Base-by-base conservation (phyloP, 2,888 invertebrate genomes). In the Drosophila macrospina region DNA sequence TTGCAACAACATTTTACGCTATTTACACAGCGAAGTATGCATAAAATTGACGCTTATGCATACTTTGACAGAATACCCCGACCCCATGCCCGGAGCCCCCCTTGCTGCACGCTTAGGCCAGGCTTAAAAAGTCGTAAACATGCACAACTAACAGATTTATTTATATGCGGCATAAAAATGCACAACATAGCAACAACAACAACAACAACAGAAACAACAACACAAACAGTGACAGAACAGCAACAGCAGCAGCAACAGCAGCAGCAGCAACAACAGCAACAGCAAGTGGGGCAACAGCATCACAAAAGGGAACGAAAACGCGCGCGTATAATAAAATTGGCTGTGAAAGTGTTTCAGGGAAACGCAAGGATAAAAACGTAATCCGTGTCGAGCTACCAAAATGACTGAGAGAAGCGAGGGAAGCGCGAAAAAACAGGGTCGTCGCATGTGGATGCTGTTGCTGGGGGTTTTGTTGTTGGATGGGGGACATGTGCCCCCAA, bases 141-240 rank as follows among this genome's bases (percentile, higher is more conserved):
- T 86, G 87, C 85, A 86, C 82, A 86, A 86, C 85, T 86, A 86
- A 86, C 85, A 86, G 87, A 86, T 86, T 86, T 86, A 86, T 85
- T 85, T 85, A 85, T 85, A 86, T 81, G 85, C 80, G 78, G 86
- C 86, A 85, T 85, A 84, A 85, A 85, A 85, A 86, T 84, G 85
- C 86, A 86, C 84, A 73, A 63, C 68, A 69, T 44, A 52, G 37
- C 67, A 52, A 62, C 48, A 57, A n/a, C 32, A 66, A 47, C 60
- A 70, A 41, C 63, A 68, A 37, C 65, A 56, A 52, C 61, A 67
- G 44, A 51, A 61, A 13, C 48, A 16, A 24, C 20, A 20, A 20
- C 20, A 20, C 3, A 20, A 20, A 20, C 20, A 20, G 20, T 20
- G 20, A 20, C 20, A 20, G 20, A 3, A 45, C 54, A 61, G 10